Evolutionary conservation across 35 echinoderm and acorn worm species (phyloP), one percentile per base, ranked within the genome.

Genomic region (Anneissia japonica): DNA sequence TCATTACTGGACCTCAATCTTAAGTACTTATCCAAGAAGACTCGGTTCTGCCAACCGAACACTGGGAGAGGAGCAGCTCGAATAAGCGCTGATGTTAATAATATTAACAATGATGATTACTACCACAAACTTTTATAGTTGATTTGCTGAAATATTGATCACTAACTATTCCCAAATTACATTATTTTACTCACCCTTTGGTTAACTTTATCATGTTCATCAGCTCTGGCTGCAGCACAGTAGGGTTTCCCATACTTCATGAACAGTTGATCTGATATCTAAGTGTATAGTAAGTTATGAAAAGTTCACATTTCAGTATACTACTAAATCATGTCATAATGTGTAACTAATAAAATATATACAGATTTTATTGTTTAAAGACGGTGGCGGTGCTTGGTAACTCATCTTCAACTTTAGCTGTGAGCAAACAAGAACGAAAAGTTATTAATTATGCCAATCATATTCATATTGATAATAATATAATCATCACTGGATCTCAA

Each of bases 181-280:
- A 76, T 30, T 76, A 29, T 76, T 76, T 32, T 0, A 84, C 96
- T 99, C 84, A 99, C 96, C 87, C 89, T 88, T 32, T 89, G 82
- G 76, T 99, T 99, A 19, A 94, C 90, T 31, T 76, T 87, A 10
- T 73, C 82, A 35, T 38, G 73, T 34, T 95, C 84, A 82, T 90
- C 84, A 79, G 83, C 74, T 74, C 80, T 86, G 7, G 83, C 86
- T 33, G 80, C 29, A 35, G 82, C 36, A 11, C 80, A 83, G 80
- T 82, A 99, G 87, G 94, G 92, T 83, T 91, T 99, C 23, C 92
- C 92, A 73, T 99, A 99, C 45, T 99, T 99, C 26, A 29, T 34
- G 75, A 64, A 72, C 26, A 99, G 76, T 55, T 99, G 96, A 32
- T 94, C 89, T 64, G 91, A 82, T 34, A 99, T 84, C 96, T 99